phyloP scores from a whole-genome alignment of 2,797 vertebrate genomes.

The Gymnodraco acuticeps region DNA sequence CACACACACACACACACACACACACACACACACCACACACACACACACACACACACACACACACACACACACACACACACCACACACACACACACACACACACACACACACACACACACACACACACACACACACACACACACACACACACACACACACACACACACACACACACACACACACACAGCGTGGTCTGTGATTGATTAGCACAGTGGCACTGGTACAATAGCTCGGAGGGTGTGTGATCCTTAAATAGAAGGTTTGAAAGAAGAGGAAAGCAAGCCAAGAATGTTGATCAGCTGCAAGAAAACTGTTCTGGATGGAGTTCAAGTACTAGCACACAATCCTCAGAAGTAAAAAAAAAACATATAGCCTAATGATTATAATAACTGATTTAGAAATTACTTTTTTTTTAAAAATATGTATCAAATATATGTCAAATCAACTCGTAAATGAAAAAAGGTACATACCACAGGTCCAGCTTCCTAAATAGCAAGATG shows the following conservation, averaged over 20 bases:
- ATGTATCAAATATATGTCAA: background rate
- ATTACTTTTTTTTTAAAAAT: background rate
- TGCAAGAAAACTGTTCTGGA: constrained; percentile 69
- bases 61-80: constrained; percentile 17
- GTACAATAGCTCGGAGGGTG: constrained; percentile 84
- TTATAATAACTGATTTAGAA: background rate
- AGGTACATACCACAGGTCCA: background rate
- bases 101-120: constrained; percentile 34
- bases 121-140: constrained; percentile 4
- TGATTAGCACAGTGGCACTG: constrained; percentile 86
- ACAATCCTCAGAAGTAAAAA: constrained; percentile 53
- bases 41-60: background rate
- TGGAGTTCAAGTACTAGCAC: constrained; percentile 62
- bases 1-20: constrained; percentile 6
- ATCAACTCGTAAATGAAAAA: background rate
- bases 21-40: constrained; percentile 35
- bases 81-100: constrained; percentile 11
- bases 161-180: constrained; percentile 28
- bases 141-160: constrained; percentile 9
- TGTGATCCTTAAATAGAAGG: constrained; percentile 84
- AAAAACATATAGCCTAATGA: constrained; percentile 3
- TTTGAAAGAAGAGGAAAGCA: constrained; percentile 73
- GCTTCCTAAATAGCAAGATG: background rate
- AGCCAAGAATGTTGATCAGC: constrained; percentile 86
- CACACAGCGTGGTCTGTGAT: constrained; percentile 82